These are phyloP conservation scores for Hetaerina americana DNA, from an alignment of 1,140 invertebrate genomes.

Conservation along the genomic window DNA sequence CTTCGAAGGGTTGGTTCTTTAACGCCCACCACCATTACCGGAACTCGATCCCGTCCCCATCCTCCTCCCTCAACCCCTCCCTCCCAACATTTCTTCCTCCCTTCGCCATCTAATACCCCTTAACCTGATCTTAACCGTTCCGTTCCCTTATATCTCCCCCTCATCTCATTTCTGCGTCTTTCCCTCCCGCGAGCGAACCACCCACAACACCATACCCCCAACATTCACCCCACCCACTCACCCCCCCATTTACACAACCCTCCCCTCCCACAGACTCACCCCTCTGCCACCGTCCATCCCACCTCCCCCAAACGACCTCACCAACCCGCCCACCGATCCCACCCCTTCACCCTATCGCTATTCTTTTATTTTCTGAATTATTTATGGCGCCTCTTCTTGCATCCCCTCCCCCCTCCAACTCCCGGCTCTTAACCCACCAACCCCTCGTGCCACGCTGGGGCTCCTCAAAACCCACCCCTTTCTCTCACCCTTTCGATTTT, in stretches of 20 bases:
- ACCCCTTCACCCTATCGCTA: background rate
- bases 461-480: no score
- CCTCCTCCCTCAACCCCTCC: background rate
- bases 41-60: background rate
- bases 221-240: background rate
- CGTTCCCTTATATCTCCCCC: background rate
- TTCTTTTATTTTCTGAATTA: constrained; percentile 1
- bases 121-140: background rate
- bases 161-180: background rate
- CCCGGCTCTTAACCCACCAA: background rate
- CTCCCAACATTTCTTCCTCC: no score
- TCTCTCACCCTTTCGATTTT: background rate
- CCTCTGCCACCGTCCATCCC: background rate
- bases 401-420: background rate
- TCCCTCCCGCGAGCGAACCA: background rate
- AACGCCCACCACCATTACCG: background rate
- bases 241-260: background rate
- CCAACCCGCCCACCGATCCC: background rate
- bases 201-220: no score
- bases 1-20: no score
- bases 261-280: background rate
- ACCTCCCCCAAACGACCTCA: no score
- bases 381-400: background rate
- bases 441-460: no score
- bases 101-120: background rate